Percentiles rank a stretch among this genome's conserved stretches.
Conservation (phyloP, 2,113 vertebrate species). For the Falco punctatus region DNA sequence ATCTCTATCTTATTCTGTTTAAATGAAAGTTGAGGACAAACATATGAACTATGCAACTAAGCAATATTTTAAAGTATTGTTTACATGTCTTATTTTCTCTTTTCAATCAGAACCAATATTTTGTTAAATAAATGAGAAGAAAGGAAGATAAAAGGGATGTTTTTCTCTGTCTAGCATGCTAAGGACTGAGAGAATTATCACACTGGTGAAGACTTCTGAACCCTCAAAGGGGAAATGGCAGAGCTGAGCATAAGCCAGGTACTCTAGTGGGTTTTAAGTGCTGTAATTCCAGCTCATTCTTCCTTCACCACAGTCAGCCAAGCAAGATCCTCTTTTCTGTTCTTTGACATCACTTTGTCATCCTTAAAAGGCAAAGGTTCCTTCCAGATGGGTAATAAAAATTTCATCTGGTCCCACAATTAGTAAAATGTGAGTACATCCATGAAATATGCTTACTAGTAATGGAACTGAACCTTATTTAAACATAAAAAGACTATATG, state of each 20-base stretch:
- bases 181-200: not conserved
- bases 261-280: accelerated
- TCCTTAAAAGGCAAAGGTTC: not conserved
- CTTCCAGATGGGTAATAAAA: not conserved
- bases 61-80: not conserved
- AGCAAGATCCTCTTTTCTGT: not conserved
- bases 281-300: not conserved
- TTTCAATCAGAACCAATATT: not conserved
- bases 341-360: not conserved
- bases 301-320: not conserved
- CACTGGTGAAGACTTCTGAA: not conserved
- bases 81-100: not conserved
- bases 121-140: not conserved
- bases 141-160: not conserved
- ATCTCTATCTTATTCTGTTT: not conserved
- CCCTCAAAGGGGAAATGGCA: not conserved
- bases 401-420: not conserved
- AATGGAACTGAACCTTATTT: not conserved
- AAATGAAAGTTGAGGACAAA: not conserved
- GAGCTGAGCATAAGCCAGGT: accelerated
- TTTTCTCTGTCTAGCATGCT: not conserved
- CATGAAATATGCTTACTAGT: not conserved
- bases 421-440: not conserved
- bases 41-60: not conserved
- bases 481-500: not conserved